Conservation (phyloP, 1,140 invertebrate species). For the Latrodectus geometricus region DNA sequence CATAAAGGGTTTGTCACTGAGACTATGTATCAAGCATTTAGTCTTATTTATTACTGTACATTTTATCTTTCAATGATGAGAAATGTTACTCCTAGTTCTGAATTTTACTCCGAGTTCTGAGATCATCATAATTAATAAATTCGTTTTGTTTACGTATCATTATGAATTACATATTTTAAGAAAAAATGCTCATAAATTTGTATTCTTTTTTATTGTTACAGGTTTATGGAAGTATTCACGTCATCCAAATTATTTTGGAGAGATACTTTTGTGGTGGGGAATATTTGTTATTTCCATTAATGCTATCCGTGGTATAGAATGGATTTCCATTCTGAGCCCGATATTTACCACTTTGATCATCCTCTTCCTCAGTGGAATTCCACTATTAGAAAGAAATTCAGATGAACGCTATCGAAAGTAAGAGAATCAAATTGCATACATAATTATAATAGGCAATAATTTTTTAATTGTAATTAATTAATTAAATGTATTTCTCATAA, state of each 20-base stretch:
- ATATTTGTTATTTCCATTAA: conserved; percentile 90
- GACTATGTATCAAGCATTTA: too few species aligned
- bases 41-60: too few species aligned
- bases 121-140: too few species aligned
- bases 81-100: too few species aligned
- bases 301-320: conserved; percentile 81
- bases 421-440: conserved; percentile 70
- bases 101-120: too few species aligned
- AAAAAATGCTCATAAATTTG: too few species aligned
- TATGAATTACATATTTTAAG: too few species aligned
- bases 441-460: not conserved
- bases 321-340: conserved; percentile 70
- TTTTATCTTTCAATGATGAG: too few species aligned
- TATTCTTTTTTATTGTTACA: conserved; percentile 67
- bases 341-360: conserved; percentile 66
- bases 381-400: conserved; percentile 66
- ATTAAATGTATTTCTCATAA: too few species aligned
- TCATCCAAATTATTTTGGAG: conserved; percentile 96
- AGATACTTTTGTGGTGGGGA: conserved; percentile 94
- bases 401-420: conserved; percentile 89
- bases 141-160: too few species aligned
- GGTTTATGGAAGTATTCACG: conserved; percentile 89
- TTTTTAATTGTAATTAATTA: too few species aligned
- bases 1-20: too few species aligned
- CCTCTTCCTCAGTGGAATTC: conserved; percentile 68